phyloP scores from a whole-genome alignment of 2,113 vertebrate species.

The Nycticorax nycticorax region DNA sequence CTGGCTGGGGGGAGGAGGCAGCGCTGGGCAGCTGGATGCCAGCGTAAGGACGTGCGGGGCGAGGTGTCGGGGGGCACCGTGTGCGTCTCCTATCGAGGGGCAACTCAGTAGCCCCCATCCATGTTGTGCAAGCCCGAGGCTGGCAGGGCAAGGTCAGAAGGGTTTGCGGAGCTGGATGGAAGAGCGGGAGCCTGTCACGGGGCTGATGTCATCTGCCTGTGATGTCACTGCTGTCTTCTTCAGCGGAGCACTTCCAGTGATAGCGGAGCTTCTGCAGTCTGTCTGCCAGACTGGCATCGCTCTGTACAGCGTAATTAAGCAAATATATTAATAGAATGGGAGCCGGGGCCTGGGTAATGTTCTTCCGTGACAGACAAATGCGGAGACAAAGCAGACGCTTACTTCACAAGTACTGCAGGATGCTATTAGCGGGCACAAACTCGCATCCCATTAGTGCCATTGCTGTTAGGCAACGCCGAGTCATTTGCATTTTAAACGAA shows the following conservation, averaged over 20 bases:
- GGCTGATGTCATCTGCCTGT: constrained; percentile 15
- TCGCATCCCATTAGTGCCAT: neutral
- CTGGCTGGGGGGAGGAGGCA: neutral
- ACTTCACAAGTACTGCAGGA: constrained; percentile 34
- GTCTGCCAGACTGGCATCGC: constrained; percentile 32
- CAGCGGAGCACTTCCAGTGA: neutral
- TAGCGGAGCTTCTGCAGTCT: constrained; percentile 21
- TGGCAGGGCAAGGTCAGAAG: neutral
- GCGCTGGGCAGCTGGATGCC: neutral
- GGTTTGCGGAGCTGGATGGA: neutral
- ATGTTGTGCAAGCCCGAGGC: fast-evolving
- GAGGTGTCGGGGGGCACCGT: fast-evolving
- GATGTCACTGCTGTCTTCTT: constrained; percentile 15
- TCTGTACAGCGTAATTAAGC: constrained; percentile 30
- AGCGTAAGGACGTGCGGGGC: fast-evolving
- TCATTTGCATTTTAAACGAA: constrained; percentile 24
- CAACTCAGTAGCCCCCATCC: neutral
- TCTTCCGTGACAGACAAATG: constrained; percentile 38
- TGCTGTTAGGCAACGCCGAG: neutral
- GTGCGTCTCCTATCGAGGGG: fast-evolving
- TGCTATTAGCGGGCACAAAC: neutral
- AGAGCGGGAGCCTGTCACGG: neutral
- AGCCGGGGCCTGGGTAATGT: constrained; percentile 8
- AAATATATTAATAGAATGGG: constrained; percentile 58
- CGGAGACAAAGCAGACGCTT: constrained; percentile 51